These are phyloP conservation scores for Donacobius atricapilla DNA, from an alignment of 2,113 vertebrate genomes.

Conservation along the genomic window DNA sequence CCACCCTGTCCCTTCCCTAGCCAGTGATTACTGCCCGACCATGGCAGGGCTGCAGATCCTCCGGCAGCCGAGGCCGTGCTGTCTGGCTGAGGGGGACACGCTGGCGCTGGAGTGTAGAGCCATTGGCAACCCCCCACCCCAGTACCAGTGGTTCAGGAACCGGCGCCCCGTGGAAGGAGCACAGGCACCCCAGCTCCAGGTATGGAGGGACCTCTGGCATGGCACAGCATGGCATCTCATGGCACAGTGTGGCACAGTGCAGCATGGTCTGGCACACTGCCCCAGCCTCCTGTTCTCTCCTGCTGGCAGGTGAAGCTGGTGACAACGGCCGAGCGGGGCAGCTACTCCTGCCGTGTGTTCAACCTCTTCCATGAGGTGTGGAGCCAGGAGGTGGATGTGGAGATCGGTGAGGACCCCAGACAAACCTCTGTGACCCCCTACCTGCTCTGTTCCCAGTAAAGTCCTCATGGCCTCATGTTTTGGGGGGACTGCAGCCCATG, in stretches of 20 bases:
- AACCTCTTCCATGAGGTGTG: conserved; percentile 81
- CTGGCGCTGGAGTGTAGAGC: conserved; percentile 74
- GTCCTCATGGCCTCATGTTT: background rate
- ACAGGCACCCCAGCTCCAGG: conserved; percentile 60
- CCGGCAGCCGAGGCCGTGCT: conserved; percentile 67
- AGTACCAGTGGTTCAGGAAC: conserved; percentile 85
- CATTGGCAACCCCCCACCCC: conserved; percentile 77
- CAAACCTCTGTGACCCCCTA: accelerated
- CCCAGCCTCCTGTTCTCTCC: background rate
- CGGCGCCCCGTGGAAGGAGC: conserved; percentile 52
- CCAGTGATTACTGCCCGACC: conserved; percentile 53
- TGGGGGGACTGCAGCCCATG: background rate
- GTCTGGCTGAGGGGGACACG: conserved; percentile 74
- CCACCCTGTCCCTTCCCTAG: background rate
- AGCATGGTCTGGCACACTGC: accelerated
- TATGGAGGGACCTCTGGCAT: background rate
- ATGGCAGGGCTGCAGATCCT: conserved; percentile 69
- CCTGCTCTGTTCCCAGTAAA: background rate
- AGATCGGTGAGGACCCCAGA: conserved; percentile 69
- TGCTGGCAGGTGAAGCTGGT: conserved; percentile 54
- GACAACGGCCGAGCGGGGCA: conserved; percentile 80
- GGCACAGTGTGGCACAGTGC: accelerated
- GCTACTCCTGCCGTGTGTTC: conserved; percentile 78
- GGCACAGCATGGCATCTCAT: accelerated
- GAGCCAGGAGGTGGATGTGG: conserved; percentile 72